Evolutionary conservation across 2,113 vertebrate genomes (phyloP).

Genomic region (Formicarius rufipectus): DNA sequence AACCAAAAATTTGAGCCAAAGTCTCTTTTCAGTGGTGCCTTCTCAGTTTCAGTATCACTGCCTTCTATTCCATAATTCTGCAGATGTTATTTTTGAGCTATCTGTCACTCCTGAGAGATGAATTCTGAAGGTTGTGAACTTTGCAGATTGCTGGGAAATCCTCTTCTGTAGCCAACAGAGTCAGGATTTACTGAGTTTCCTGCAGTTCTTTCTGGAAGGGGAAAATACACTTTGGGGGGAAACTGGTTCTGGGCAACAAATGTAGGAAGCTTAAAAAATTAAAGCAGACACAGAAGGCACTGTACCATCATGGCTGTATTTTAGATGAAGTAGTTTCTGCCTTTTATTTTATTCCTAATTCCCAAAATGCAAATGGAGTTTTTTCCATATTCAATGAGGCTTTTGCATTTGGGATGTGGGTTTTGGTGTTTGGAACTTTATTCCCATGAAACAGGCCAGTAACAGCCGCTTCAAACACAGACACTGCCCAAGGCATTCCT

Average conservation of each 20-base stretch:
- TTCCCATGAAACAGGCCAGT: not conserved
- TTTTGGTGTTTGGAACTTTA: not conserved
- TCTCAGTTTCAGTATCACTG: not conserved
- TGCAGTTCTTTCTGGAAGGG: not conserved
- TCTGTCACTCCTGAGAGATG: not conserved
- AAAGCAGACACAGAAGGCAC: not conserved
- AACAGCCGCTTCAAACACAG: not conserved
- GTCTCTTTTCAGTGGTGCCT: not conserved
- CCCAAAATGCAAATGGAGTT: not conserved
- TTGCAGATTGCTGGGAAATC: not conserved
- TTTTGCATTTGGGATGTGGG: not conserved
- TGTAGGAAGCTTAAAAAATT: not conserved
- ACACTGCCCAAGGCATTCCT: not conserved
- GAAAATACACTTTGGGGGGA: not conserved
- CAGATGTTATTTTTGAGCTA: not conserved
- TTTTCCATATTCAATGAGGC: not conserved
- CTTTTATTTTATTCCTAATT: not conserved
- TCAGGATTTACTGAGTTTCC: not conserved
- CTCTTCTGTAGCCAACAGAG: not conserved
- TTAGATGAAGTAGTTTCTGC: not conserved
- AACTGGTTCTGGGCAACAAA: not conserved
- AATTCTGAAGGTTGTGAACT: constrained; percentile 32
- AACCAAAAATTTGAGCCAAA: not conserved
- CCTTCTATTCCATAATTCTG: not conserved
- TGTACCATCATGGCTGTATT: not conserved